phyloP scores from a whole-genome alignment of 2,797 vertebrate genomes.

The Vespertilio murinus region DNA sequence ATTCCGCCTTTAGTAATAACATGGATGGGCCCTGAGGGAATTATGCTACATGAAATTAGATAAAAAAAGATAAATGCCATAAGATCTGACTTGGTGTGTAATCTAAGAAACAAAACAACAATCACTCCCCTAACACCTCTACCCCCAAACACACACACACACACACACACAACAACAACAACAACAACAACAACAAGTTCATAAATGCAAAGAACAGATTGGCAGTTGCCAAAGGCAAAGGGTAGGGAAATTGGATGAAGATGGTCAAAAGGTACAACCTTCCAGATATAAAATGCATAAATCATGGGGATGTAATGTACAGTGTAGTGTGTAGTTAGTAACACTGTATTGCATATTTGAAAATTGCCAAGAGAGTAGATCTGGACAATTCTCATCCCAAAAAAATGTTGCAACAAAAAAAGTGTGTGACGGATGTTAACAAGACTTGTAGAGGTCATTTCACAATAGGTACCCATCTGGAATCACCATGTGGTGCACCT shows the following conservation, averaged over 20 bases:
- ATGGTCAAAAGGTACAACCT: not conserved
- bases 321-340: not conserved
- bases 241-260: not conserved
- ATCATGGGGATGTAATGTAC: not conserved
- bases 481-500: not conserved
- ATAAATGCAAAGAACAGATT: not conserved
- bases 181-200: not conserved
- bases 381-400: not conserved
- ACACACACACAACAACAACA: no score
- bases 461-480: not conserved
- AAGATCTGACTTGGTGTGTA: not conserved
- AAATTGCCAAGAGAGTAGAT: not conserved
- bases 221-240: not conserved
- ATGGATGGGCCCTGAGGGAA: not conserved
- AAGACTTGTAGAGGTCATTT: not conserved
- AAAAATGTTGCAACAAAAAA: not conserved
- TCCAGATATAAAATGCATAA: not conserved
- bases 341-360: not conserved
- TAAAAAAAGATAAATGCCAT: not conserved
- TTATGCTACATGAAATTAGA: not conserved
- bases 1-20: not conserved
- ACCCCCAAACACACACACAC: no score
- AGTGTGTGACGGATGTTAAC: not conserved
- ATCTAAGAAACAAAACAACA: not conserved
- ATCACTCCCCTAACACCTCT: not conserved